Conservation (phyloP, 2,888 invertebrate species). For the Drosophila formosana region DNA sequence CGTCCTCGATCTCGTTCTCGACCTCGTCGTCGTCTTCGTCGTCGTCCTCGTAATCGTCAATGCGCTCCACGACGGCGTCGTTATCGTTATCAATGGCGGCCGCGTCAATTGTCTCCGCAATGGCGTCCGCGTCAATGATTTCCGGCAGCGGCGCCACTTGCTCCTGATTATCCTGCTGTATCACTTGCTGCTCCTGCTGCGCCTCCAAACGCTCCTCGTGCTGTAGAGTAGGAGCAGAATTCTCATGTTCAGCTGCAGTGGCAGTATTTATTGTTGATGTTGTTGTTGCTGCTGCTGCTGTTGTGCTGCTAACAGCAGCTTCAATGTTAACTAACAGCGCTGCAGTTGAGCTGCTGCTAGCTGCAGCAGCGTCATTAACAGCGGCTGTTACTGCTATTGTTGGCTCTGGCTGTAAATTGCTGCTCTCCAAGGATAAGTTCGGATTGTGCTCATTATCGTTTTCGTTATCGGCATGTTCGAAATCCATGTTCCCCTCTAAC, state of each 20-base stretch:
- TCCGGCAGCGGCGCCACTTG: slow-evolving; percentile 33
- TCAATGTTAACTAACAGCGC: slow-evolving; percentile 38
- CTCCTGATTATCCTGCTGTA: slow-evolving; percentile 20
- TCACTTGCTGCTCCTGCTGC: slow-evolving; percentile 17
- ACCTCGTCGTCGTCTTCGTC: slow-evolving; percentile 55
- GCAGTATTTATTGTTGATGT: slow-evolving; percentile 5
- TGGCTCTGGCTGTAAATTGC: slow-evolving; percentile 48
- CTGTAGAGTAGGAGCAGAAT: slow-evolving; percentile 79
- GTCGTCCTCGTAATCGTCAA: slow-evolving; percentile 73
- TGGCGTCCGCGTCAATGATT: slow-evolving; percentile 57
- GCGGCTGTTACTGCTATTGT: slow-evolving; percentile 32
- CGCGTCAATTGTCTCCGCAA: slow-evolving; percentile 74
- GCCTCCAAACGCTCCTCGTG: slow-evolving; percentile 37
- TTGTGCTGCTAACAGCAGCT: slow-evolving; percentile 14
- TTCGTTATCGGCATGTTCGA: slow-evolving; percentile 64
- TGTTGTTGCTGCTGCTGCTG: slow-evolving; percentile 31
- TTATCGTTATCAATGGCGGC: slow-evolving; percentile 57
- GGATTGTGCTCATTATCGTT: slow-evolving; percentile 74
- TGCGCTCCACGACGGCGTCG: slow-evolving; percentile 75
- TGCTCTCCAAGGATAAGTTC: slow-evolving; percentile 74
- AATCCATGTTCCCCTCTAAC: slow-evolving; percentile 49
- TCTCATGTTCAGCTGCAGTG: slow-evolving; percentile 62
- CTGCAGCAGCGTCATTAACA: slow-evolving; percentile 49
- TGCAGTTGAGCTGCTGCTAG: slow-evolving; percentile 33
- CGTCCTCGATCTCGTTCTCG: slow-evolving; percentile 68